These are phyloP conservation scores for Agrilus biguttatus DNA, from an alignment of 2,888 invertebrate species.

Conservation along the genomic window DNA sequence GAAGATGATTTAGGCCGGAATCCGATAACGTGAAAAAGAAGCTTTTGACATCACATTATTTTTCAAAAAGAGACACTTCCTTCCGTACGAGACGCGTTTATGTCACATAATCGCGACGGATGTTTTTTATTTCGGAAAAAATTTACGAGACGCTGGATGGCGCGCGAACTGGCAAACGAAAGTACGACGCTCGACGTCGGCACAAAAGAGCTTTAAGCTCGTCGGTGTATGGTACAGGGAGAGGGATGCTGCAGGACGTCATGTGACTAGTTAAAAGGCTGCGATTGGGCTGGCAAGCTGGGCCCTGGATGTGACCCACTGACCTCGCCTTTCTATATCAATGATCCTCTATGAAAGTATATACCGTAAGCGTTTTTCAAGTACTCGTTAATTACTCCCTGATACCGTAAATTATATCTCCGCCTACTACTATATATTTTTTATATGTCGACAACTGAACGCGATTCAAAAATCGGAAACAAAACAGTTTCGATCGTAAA, in stretches of 20 bases:
- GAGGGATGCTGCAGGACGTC: conserved; percentile 31
- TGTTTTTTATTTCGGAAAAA: too few species aligned
- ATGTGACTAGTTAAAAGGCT: conserved; percentile 22
- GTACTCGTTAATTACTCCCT: neutral
- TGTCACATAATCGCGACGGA: too few species aligned
- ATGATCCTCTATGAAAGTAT: neutral
- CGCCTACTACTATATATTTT: neutral
- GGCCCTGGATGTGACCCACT: conserved; percentile 34
- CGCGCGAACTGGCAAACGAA: too few species aligned
- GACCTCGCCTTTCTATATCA: conserved; percentile 30
- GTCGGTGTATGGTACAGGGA: conserved; percentile 16
- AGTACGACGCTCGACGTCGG: neutral
- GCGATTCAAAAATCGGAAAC: neutral
- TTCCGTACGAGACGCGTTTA: neutral
- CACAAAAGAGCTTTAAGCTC: conserved; percentile 7
- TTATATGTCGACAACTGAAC: neutral
- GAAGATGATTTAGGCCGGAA: conserved; percentile 11
- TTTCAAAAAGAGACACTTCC: neutral
- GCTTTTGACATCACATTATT: neutral
- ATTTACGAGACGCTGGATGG: too few species aligned
- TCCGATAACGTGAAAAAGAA: neutral
- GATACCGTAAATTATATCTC: neutral
- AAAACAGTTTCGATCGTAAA: neutral
- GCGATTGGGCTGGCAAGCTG: conserved; percentile 25
- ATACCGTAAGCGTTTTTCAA: neutral